A percentile compares a stretch with the other conserved stretches of the same genome.
phyloP scores from a whole-genome alignment of 1,140 invertebrate genomes.

The Bombus waltoni region DNA sequence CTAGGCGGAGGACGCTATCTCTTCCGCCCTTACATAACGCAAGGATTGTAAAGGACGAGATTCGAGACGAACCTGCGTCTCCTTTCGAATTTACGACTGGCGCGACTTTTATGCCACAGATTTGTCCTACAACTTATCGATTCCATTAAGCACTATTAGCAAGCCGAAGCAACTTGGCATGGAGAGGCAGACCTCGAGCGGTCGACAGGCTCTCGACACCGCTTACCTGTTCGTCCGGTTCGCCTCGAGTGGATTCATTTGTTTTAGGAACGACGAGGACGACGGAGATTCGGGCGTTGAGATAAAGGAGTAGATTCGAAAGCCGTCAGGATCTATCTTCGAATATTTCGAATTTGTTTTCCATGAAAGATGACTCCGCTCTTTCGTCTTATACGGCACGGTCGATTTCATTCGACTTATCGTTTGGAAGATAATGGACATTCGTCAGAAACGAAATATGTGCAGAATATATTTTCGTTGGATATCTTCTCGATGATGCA shows the following conservation, averaged over 20 bases:
- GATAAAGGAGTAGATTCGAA: slow-evolving; percentile 52
- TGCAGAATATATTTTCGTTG: background rate
- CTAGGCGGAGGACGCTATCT: background rate
- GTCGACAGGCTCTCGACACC: background rate
- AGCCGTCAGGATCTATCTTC: slow-evolving; percentile 18
- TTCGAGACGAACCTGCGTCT: background rate
- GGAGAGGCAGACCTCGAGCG: background rate
- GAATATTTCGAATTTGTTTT: slow-evolving; percentile 49
- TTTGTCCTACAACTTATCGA: slow-evolving; percentile 73
- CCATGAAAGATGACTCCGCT: background rate
- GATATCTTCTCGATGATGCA: background rate
- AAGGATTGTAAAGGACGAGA: background rate
- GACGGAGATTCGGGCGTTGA: slow-evolving; percentile 40
- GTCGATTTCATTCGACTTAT: background rate
- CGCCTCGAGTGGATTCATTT: slow-evolving; percentile 58
- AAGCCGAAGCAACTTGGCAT: background rate
- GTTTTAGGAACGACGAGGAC: slow-evolving; percentile 51
- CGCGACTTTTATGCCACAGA: slow-evolving; percentile 53
- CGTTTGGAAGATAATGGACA: background rate
- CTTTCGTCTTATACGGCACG: background rate
- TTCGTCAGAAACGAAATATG: background rate
- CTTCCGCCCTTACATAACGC: slow-evolving; percentile 11
- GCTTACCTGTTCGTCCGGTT: slow-evolving; percentile 42
- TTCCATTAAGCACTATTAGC: slow-evolving; percentile 73
- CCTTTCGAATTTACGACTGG: slow-evolving; percentile 60